Percentiles rank a stretch among this genome's conserved stretches.
Evolutionary conservation across 2,888 invertebrate genomes (phyloP).

Genomic region (Petrolisthes manimaculis): DNA sequence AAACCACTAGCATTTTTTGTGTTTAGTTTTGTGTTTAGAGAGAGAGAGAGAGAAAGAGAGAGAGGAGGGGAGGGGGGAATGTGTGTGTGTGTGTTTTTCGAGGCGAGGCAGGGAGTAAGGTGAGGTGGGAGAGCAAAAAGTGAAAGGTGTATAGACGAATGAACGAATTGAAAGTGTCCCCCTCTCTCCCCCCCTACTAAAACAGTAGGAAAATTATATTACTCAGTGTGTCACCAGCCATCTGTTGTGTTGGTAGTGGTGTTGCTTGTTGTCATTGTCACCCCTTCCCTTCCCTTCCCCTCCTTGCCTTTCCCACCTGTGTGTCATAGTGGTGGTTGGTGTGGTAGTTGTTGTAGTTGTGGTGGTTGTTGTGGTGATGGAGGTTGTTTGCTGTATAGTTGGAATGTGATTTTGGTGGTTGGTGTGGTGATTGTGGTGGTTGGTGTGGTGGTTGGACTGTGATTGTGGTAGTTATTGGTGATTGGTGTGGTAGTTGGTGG

Average conservation of each 20-base stretch:
- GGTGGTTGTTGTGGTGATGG: neutral
- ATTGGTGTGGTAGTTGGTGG: neutral
- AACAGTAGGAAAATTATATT: no score
- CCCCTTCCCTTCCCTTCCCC: no score
- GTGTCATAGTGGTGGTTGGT: neutral
- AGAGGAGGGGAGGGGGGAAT: neutral
- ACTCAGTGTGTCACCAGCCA: no score
- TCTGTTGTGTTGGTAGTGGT: slow-evolving; percentile 4
- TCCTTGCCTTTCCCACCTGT: no score
- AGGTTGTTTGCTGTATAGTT: no score
- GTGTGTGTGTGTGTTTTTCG: no score
- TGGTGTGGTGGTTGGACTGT: neutral
- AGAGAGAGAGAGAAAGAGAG: slow-evolving; percentile 21
- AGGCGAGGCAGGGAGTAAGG: neutral
- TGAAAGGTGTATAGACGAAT: neutral
- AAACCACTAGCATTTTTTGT: no score
- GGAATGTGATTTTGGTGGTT: neutral
- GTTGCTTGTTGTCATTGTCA: neutral
- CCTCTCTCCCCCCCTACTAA: no score
- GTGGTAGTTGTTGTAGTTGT: neutral
- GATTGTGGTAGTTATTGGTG: neutral
- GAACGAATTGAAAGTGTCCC: neutral
- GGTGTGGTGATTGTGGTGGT: neutral
- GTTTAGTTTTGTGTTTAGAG: neutral
- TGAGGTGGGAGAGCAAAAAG: neutral